Conservation (phyloP, 2,888 invertebrate species). For the Parelbella ahira region DNA sequence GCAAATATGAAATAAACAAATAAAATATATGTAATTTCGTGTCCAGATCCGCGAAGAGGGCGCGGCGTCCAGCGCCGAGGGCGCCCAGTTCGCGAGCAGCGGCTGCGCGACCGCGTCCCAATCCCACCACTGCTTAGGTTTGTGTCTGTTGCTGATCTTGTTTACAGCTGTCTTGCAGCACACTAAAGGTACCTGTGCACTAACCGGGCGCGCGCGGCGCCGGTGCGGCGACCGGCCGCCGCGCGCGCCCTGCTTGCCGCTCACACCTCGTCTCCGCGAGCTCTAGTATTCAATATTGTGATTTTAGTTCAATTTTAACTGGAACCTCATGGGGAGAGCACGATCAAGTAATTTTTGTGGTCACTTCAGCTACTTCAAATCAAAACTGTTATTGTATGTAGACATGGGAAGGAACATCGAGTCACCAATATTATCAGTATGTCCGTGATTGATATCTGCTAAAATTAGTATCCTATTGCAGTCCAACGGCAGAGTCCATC, state of each 20-base stretch:
- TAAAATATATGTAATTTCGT: no score
- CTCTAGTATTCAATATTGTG: conserved; percentile 58
- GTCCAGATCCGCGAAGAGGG: conserved; percentile 73
- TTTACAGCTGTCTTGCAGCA: conserved; percentile 50
- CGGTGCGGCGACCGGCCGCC: conserved; percentile 49
- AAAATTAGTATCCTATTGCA: no score
- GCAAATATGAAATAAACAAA: no score
- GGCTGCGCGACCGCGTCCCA: conserved; percentile 63
- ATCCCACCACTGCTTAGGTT: conserved; percentile 73
- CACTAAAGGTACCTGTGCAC: no score
- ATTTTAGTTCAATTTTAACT: conserved; percentile 72
- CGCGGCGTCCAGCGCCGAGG: conserved; percentile 38
- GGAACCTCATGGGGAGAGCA: conserved; percentile 19
- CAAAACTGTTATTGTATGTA: no score
- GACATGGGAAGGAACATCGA: no score
- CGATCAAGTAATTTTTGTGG: neutral
- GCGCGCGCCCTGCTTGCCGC: conserved; percentile 54
- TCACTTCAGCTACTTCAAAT: no score
- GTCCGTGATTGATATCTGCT: no score
- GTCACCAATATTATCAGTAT: no score
- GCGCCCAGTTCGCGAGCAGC: conserved; percentile 42
- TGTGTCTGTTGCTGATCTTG: conserved; percentile 69
- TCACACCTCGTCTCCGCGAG: conserved; percentile 34
- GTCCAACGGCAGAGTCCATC: no score
- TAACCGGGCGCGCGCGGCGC: conserved; percentile 61